A percentile compares a stretch with the other conserved stretches of the same genome.
Evolutionary conservation across 64 coral and sea anemone species (phyloP).

Genomic region (Acropora tenuis): DNA sequence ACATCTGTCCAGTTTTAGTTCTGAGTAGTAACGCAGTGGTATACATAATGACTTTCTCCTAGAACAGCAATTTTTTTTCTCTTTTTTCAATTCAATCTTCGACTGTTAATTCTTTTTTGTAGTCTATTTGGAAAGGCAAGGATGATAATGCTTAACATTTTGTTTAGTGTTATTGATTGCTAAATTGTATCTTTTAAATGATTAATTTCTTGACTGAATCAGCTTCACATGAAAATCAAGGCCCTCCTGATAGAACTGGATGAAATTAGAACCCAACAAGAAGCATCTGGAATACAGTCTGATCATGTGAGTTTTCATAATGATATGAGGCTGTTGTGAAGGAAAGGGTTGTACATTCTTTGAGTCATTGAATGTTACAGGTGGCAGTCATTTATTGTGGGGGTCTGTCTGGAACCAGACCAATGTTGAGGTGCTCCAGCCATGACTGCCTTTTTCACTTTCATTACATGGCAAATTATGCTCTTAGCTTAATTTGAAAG

Average conservation of each 20-base stretch:
- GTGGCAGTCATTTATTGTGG: neutral
- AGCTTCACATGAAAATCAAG: constrained; percentile 97
- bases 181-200: neutral
- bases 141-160: too few relatives aligned
- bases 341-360: too few relatives aligned
- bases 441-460: neutral
- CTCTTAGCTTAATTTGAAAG: neutral
- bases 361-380: too few relatives aligned
- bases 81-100: too few relatives aligned
- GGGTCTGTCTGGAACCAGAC: neutral
- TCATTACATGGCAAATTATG: neutral
- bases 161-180: too few relatives aligned
- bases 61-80: too few relatives aligned
- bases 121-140: too few relatives aligned
- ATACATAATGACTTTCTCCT: too few relatives aligned
- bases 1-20: too few relatives aligned
- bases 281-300: constrained; percentile 91
- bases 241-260: constrained; percentile 86
- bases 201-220: neutral
- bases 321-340: neutral
- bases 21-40: too few relatives aligned
- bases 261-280: constrained; percentile 88
- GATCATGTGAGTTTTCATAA: constrained; percentile 84
- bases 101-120: too few relatives aligned
- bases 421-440: neutral